Conservation (phyloP, 2,113 vertebrate species). For the Eonycteris spelaea region DNA sequence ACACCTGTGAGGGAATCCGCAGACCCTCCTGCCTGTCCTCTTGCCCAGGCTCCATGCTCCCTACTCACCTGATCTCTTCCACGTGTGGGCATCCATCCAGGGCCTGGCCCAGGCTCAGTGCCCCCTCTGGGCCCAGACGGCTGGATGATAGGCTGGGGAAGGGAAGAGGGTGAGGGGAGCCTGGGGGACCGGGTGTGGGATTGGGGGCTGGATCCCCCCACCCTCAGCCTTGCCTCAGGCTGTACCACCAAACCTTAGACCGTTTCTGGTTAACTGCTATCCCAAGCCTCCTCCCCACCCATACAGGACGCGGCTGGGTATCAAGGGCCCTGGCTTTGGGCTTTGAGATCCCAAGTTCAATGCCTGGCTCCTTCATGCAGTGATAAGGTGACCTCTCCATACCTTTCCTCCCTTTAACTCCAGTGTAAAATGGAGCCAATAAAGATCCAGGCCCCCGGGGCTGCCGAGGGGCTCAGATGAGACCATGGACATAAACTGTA, state of each 20-base stretch:
- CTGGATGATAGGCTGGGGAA: slow-evolving; percentile 79
- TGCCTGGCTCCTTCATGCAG: background rate
- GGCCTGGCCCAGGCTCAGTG: slow-evolving; percentile 69
- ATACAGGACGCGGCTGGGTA: background rate
- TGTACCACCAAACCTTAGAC: background rate
- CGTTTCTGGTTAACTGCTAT: background rate
- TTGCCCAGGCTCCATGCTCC: background rate
- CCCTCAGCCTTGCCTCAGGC: background rate
- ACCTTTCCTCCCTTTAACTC: background rate
- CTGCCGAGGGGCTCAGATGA: accelerated
- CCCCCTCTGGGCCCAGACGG: slow-evolving; percentile 64
- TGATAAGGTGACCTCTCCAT: background rate
- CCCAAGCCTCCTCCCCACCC: background rate
- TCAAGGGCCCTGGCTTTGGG: background rate
- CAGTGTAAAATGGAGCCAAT: background rate
- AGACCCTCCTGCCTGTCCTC: accelerated
- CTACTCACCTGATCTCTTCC: slow-evolving; percentile 82
- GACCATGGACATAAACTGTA: background rate
- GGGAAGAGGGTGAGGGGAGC: background rate
- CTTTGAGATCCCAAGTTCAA: background rate
- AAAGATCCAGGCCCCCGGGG: background rate
- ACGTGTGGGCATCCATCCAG: slow-evolving; percentile 71
- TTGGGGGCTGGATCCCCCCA: background rate
- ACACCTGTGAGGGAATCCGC: background rate
- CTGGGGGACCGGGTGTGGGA: background rate